Conservation (phyloP, 2,113 vertebrate species). For the Siniperca chuatsi region DNA sequence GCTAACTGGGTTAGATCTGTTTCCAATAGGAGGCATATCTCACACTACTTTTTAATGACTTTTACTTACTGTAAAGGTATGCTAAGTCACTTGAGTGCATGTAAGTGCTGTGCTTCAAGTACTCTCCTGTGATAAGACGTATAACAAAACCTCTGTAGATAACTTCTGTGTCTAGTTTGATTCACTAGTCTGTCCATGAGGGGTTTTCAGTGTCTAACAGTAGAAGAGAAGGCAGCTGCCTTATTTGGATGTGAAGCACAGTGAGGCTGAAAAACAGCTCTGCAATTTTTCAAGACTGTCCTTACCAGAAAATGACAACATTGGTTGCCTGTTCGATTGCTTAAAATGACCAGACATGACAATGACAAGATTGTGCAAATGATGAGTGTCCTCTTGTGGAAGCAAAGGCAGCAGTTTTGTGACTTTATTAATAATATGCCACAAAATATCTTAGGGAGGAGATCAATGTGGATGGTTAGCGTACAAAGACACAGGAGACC, state of each 20-base stretch:
- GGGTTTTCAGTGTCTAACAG: constrained; percentile 1
- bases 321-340: background rate
- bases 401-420: background rate
- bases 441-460: background rate
- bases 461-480: background rate
- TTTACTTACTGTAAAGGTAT: constrained; percentile 50
- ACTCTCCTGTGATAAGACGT: constrained; percentile 29
- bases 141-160: constrained; percentile 14
- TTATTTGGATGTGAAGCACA: constrained; percentile 1
- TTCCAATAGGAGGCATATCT: constrained; percentile 46
- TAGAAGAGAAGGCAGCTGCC: background rate
- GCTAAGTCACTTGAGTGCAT: constrained; percentile 22
- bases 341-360: background rate
- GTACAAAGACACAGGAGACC: background rate
- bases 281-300: background rate
- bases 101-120: constrained; percentile 31
- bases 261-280: background rate
- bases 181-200: background rate
- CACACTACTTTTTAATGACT: constrained; percentile 59
- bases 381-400: background rate
- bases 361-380: background rate
- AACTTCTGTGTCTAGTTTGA: background rate
- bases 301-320: background rate
- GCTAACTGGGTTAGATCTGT: constrained; percentile 52
- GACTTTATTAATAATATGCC: background rate